These are phyloP conservation scores for Drosophila hydei DNA, from an alignment of 1,140 invertebrate species.

Conservation along the genomic window DNA sequence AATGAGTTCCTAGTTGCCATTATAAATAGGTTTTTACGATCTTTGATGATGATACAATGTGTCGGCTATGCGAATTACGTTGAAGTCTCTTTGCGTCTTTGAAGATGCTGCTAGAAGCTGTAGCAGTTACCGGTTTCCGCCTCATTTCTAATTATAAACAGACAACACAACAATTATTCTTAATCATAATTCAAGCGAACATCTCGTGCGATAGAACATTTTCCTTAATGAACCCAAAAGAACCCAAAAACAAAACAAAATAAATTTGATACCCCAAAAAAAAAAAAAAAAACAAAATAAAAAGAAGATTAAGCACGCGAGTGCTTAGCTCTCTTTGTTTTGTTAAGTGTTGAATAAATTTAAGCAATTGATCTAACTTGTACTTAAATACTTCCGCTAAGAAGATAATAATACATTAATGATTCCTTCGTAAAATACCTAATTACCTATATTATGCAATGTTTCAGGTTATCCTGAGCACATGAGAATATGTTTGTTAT, in stretches of 20 bases:
- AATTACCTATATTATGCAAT: background rate
- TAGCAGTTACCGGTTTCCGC: slow-evolving; percentile 64
- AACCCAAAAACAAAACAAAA: slow-evolving; percentile 12
- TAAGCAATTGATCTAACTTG: slow-evolving; percentile 29
- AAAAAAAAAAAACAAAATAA: slow-evolving; percentile 1
- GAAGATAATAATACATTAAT: background rate
- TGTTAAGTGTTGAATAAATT: slow-evolving; percentile 16
- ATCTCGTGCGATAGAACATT: slow-evolving; percentile 60
- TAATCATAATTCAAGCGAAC: slow-evolving; percentile 72
- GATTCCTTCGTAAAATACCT: too few relatives aligned
- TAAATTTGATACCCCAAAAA: slow-evolving; percentile 10
- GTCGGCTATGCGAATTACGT: slow-evolving; percentile 6
- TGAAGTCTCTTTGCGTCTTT: background rate
- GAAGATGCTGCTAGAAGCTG: slow-evolving; percentile 35
- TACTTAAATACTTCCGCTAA: slow-evolving; percentile 35
- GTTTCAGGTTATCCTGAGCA: background rate
- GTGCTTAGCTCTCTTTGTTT: slow-evolving; percentile 22
- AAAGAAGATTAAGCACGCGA: slow-evolving; percentile 7
- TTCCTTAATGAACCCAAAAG: slow-evolving; percentile 27
- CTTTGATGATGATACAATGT: slow-evolving; percentile 64
- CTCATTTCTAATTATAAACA: slow-evolving; percentile 77
- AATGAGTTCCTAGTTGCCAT: slow-evolving; percentile 68
- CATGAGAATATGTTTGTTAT: background rate
- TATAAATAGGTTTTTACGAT: slow-evolving; percentile 41
- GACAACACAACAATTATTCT: slow-evolving; percentile 64